Evolutionary conservation across 30 jellyfish, hydroid and myxozoan genomes (phyloP).

Genomic region (Turritopsis dohrnii): DNA sequence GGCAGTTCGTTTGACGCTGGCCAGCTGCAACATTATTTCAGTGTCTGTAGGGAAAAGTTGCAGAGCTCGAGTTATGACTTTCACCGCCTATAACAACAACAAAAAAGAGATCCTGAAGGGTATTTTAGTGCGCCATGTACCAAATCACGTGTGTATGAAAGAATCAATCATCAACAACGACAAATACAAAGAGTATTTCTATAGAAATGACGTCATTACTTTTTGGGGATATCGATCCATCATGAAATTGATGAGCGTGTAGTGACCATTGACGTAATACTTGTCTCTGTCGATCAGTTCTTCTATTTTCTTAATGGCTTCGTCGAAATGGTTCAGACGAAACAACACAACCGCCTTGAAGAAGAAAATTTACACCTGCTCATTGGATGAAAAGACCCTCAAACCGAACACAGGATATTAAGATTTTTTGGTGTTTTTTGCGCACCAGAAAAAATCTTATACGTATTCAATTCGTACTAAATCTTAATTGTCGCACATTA

Average conservation of each 20-base stretch:
- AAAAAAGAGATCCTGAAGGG: neutral
- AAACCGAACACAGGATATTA: too few relatives aligned
- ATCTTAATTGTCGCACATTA: too few relatives aligned
- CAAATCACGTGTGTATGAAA: neutral
- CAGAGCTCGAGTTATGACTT: constrained; percentile 13
- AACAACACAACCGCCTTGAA: constrained; percentile 60
- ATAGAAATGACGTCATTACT: neutral
- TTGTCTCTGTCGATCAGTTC: neutral
- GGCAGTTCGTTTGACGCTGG: neutral
- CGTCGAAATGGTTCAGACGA: constrained; percentile 43
- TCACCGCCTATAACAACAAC: neutral
- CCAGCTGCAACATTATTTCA: constrained; percentile 9
- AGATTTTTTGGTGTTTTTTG: too few relatives aligned
- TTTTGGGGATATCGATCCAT: neutral
- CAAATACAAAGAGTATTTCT: neutral
- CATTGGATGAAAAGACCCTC: neutral
- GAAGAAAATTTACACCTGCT: neutral
- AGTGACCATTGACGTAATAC: constrained; percentile 2
- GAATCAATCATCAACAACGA: neutral
- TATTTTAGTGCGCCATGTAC: too few relatives aligned
- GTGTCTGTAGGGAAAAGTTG: constrained; percentile 4
- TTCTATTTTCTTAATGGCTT: constrained; percentile 41
- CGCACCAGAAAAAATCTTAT: too few relatives aligned
- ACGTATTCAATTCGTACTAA: too few relatives aligned
- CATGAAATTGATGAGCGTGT: constrained; percentile 23